Base-by-base conservation (phyloP, 2,888 invertebrate species). In the Sycophila texana region DNA sequence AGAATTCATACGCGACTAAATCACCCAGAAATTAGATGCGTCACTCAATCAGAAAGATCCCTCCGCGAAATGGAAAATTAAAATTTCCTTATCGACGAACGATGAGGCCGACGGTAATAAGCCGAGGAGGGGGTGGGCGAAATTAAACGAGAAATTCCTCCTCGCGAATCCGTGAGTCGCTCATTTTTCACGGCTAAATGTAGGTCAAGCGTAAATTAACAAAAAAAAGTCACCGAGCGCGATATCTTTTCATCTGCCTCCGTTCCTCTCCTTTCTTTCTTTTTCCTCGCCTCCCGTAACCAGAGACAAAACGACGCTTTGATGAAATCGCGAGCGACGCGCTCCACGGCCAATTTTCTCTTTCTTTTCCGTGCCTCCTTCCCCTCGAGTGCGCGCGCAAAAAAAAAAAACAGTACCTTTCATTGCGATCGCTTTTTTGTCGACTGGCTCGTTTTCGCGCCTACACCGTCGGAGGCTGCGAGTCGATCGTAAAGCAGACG, bases 161-260 rank as follows among this genome's bases (percentile, higher is more conserved):
- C 16, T 7, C 22, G 22, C 26, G 58, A 12, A 22, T 58, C 58
- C 13, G 20, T 3, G 58, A 58, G 58, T 39, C 18, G 20, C 58
- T 18, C 14, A n/a, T 39, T 63, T 63, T 63, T 63, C 13, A 63
- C 63, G 63, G 18, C 63, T 39, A n/a, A 12, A 63, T 63, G 63
- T 63, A 47, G 63, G 63, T 63, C 63, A 63, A 63, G 63, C 63
- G 63, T 63, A 63, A 63, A 63, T 63, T 63, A 18, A 20, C 47
- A 63, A 18, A 18, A 63, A 26, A 26, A 26, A 63, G n/a, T 16
- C n/a, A 30, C 30, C 30, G 10, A 26, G 30, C 39, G n/a, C 26
- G n/a, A 61, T 61, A 61, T 61, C 61, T 61, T 61, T 61, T 61
- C 10, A 39, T 39, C 39, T 39, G 7, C 39, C 39, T 39, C 10